Evolutionary conservation across 2,113 vertebrate genomes (phyloP).

Genomic region (Sander vitreus): DNA sequence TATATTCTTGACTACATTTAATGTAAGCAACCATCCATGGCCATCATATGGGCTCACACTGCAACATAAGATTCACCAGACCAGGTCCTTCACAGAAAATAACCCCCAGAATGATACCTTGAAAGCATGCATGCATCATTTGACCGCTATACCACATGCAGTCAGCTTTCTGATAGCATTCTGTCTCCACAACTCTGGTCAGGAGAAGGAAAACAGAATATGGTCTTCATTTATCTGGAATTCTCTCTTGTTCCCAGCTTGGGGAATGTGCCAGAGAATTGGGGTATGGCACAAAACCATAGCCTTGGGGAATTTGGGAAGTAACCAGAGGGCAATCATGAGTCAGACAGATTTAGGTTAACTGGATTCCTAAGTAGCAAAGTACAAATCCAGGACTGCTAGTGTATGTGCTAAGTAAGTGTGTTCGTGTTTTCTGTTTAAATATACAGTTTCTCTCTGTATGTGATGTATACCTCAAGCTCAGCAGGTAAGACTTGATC

Average conservation of each 20-base stretch:
- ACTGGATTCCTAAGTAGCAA: conserved; percentile 26
- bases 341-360: conserved; percentile 50
- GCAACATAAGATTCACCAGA: conserved; percentile 10
- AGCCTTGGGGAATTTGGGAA: conserved; percentile 61
- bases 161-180: conserved; percentile 36
- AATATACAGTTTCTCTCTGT: neutral
- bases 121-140: conserved; percentile 19
- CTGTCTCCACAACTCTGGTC: conserved; percentile 54
- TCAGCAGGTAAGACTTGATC: neutral
- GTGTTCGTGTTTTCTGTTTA: neutral
- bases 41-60: neutral
- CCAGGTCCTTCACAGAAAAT: conserved; percentile 9
- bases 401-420: neutral
- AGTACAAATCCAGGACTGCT: conserved; percentile 37
- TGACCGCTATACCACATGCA: conserved; percentile 41
- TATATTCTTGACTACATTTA: neutral
- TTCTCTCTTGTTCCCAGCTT: conserved; percentile 65
- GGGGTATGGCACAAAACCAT: conserved; percentile 64
- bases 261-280: conserved; percentile 58
- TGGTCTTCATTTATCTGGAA: conserved; percentile 79
- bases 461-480: neutral
- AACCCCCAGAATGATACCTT: conserved; percentile 4
- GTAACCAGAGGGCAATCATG: conserved; percentile 51
- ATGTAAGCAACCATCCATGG: neutral
- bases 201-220: conserved; percentile 65